A percentile compares a stretch with the other conserved stretches of the same genome.
Evolutionary conservation across 2,888 invertebrate species (phyloP).

Genomic region (Agrochola circellaris): DNA sequence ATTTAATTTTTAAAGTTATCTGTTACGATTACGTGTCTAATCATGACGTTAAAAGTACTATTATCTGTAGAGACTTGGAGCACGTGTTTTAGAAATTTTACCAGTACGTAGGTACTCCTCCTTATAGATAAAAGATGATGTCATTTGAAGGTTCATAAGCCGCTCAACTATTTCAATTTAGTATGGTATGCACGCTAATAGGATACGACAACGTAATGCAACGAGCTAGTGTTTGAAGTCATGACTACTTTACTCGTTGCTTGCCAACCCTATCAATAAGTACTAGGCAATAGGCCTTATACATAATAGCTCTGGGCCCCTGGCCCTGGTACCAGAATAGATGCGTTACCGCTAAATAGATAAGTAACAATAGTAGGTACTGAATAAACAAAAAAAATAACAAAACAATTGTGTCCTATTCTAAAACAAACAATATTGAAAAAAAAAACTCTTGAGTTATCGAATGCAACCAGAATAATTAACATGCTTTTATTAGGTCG

Average conservation of each 20-base stretch:
- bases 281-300: neutral
- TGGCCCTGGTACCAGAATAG: neutral
- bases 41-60: neutral
- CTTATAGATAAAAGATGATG: neutral
- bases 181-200: neutral
- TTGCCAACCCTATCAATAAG: neutral
- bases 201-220: neutral
- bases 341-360: neutral
- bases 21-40: neutral
- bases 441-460: neutral
- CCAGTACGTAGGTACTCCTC: too few relatives aligned
- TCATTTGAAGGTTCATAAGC: neutral
- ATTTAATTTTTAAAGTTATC: neutral
- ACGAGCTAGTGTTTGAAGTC: neutral
- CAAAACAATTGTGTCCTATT: neutral
- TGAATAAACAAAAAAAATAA: neutral
- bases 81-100: neutral
- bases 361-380: too few relatives aligned
- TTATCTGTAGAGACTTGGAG: neutral
- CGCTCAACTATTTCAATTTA: neutral
- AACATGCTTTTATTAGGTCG: too few relatives aligned
- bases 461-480: neutral
- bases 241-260: neutral
- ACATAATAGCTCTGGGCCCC: too few relatives aligned
- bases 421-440: neutral